phyloP scores from a whole-genome alignment of 2,797 vertebrate species.

The Phoxinus dragarum region DNA sequence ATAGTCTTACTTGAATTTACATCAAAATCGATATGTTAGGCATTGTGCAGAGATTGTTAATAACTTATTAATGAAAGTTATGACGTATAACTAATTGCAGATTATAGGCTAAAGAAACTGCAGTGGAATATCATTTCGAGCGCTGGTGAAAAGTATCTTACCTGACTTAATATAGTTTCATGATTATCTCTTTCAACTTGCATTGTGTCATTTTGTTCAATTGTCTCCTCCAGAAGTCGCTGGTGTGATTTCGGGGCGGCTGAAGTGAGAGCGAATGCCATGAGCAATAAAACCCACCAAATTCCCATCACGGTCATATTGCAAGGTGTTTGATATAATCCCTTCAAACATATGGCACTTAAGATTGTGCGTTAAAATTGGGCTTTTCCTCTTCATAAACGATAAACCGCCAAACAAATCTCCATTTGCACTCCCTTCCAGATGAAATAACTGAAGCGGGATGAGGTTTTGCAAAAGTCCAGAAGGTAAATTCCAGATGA shows the following conservation, averaged over 20 bases:
- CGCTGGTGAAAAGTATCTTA: constrained; percentile 63
- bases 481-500: constrained; percentile 30
- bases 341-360: background rate
- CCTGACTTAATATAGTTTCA: constrained; percentile 87
- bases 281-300: constrained; percentile 62
- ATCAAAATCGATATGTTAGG: background rate
- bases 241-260: constrained; percentile 63
- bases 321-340: constrained; percentile 12
- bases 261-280: constrained; percentile 56
- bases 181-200: constrained; percentile 80
- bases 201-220: constrained; percentile 66
- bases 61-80: constrained; percentile 12
- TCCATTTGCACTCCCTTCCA: constrained; percentile 19
- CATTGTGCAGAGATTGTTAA: background rate
- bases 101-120: background rate
- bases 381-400: background rate
- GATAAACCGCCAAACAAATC: background rate
- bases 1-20: background rate
- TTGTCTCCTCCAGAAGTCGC: constrained; percentile 32
- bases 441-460: background rate
- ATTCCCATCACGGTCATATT: constrained; percentile 56
- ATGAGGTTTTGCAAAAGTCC: constrained; percentile 2
- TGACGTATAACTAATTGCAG: background rate
- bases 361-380: background rate
- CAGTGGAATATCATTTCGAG: background rate